Base-by-base conservation (phyloP, 2,888 invertebrate species). In the Mantis religiosa region DNA sequence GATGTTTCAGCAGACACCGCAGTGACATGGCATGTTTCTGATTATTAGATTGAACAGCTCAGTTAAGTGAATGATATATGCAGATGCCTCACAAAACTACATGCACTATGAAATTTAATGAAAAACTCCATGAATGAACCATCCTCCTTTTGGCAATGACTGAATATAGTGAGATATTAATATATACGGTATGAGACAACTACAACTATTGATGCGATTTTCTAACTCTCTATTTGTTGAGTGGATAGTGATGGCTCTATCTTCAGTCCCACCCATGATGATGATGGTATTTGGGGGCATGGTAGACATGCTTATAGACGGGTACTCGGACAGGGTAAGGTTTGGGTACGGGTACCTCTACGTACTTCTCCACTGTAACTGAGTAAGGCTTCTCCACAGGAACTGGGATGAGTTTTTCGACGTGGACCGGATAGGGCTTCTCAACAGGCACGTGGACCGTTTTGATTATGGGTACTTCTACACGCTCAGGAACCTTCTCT, bases 341-440 rank as follows among this genome's bases (percentile, higher is more conserved):
- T 83, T 91, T 90, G 81, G 90, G 89, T 34, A 91, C 89, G 34
- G 90, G 88, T 27, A 90, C 88, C 6, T 90, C 88, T 83, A 90
- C 87, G 47, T 89, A 90, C 88, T 89, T 90, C 85, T 89, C 87
- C 25, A 90, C 90, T 89, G 90, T 89, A 83, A 91, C 90, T 28
- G 89, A 90, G 87, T 91, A 89, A 14, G 91, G 90, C 87, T 91
- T 90, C 84, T 90, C 90, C 71, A 91, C 90, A 34, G 90, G 89
- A 7, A 89, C 88, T 1, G 90, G 90, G 85, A 90, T 88, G 28
- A 88, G 89, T 87, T 90, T 90, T 87, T 90, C 89, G 28, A 90
- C 91, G 87, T 90, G 88, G 82, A 90, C 90, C 15, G 90, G 90
- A 83, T 91, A 89, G 71, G 90, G 90, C 28, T 90, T 90, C 85